Percentiles rank a stretch among this genome's conserved stretches.
Evolutionary conservation across 2,113 vertebrate species (phyloP).

Genomic region (Cettia cetti): DNA sequence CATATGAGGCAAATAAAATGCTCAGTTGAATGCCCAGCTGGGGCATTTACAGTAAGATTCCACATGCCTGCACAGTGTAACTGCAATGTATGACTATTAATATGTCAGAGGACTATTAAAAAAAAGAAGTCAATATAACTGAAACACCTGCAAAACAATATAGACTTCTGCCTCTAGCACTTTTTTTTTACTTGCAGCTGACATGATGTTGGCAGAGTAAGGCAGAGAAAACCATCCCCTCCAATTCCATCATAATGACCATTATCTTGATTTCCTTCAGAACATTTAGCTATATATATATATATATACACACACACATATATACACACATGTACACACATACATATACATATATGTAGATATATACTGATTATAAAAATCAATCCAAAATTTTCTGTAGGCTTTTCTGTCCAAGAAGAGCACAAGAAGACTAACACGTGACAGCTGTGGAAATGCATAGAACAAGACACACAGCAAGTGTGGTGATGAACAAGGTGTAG

Average conservation of each 20-base stretch:
- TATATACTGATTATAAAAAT: neutral
- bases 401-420: neutral
- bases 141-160: neutral
- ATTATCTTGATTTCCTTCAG: neutral
- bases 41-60: neutral
- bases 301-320: too few species aligned
- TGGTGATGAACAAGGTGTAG: neutral
- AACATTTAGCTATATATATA: neutral
- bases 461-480: neutral
- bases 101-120: neutral
- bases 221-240: neutral
- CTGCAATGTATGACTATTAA: neutral
- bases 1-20: neutral
- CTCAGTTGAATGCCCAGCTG: neutral
- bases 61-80: fast-evolving
- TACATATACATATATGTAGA: neutral
- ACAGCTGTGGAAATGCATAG: neutral
- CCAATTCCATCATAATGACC: neutral
- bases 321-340: neutral
- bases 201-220: neutral
- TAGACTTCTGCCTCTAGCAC: neutral
- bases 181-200: neutral
- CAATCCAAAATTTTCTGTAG: neutral
- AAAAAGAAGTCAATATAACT: neutral
- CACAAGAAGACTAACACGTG: neutral